Evolutionary conservation across 2,113 vertebrate species (phyloP).

Genomic region (Barbus barbus): DNA sequence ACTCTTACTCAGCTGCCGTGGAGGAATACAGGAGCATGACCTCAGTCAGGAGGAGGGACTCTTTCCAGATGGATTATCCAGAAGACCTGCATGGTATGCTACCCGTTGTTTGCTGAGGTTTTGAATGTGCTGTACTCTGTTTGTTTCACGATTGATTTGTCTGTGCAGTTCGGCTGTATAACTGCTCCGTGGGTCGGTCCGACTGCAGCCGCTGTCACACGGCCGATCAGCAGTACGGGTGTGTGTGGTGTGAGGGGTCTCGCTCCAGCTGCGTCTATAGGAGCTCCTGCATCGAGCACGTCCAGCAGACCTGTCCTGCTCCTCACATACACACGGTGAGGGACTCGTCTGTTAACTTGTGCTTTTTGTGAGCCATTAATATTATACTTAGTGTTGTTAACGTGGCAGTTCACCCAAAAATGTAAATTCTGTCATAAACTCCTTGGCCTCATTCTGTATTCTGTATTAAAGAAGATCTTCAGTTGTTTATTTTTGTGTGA

Average conservation of each 20-base stretch:
- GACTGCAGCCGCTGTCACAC: conserved; percentile 97
- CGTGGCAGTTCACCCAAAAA: background rate
- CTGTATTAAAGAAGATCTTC: background rate
- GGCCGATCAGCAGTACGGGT: conserved; percentile 82
- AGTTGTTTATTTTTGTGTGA: background rate
- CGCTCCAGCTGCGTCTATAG: conserved; percentile 81
- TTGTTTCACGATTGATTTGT: background rate
- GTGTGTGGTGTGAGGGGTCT: conserved; percentile 88
- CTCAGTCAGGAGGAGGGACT: conserved; percentile 81
- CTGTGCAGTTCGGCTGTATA: conserved; percentile 87
- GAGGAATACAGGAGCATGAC: conserved; percentile 84
- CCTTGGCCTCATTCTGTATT: background rate
- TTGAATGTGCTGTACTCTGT: background rate
- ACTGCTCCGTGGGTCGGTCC: conserved; percentile 89
- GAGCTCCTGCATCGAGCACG: conserved; percentile 79
- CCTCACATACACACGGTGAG: conserved; percentile 87
- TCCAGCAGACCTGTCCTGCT: conserved; percentile 87
- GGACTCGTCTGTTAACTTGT: background rate
- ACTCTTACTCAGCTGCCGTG: conserved; percentile 79
- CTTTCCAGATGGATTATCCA: conserved; percentile 86
- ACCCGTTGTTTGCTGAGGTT: background rate
- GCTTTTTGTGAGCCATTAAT: background rate
- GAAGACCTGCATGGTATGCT: conserved; percentile 84
- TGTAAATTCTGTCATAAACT: background rate
- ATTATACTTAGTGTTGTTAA: background rate